Percentiles rank a stretch among this genome's conserved stretches.
Evolutionary conservation across 1,140 invertebrate genomes (phyloP).

Genomic region (Hyposmocoma kahamanoa): DNA sequence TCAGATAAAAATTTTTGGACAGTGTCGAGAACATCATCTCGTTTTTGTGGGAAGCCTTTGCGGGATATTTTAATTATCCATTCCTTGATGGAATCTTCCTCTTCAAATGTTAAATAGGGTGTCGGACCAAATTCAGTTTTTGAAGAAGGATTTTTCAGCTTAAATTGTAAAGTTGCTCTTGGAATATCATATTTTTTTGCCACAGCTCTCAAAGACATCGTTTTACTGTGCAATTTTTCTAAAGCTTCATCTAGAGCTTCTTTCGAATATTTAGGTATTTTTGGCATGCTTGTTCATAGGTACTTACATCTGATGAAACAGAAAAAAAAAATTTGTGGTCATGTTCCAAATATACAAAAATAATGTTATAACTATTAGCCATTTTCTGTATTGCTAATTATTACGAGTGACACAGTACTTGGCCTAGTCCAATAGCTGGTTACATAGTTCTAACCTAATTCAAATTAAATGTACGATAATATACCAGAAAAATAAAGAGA

Average conservation of each 20-base stretch:
- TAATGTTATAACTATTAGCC: background rate
- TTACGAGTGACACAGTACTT: background rate
- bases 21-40: background rate
- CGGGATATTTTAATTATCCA: constrained; percentile 5
- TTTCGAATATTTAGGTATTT: background rate
- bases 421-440: background rate
- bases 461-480: background rate
- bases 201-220: background rate
- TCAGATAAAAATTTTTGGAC: constrained; percentile 3
- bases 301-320: background rate
- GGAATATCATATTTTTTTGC: constrained; percentile 12
- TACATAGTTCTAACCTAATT: background rate
- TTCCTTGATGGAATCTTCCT: background rate
- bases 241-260: background rate
- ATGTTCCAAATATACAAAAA: background rate
- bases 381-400: background rate
- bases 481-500: background rate
- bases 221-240: background rate
- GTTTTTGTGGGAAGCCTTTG: constrained; percentile 11
- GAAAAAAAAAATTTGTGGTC: background rate
- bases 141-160: constrained; percentile 9
- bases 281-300: background rate
- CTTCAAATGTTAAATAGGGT: constrained; percentile 10
- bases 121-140: constrained; percentile 12
- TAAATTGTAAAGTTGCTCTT: constrained; percentile 11